Percentiles rank a stretch among this genome's conserved stretches.
phyloP scores from a whole-genome alignment of 2,888 invertebrate genomes.

The Andricus curvator region DNA sequence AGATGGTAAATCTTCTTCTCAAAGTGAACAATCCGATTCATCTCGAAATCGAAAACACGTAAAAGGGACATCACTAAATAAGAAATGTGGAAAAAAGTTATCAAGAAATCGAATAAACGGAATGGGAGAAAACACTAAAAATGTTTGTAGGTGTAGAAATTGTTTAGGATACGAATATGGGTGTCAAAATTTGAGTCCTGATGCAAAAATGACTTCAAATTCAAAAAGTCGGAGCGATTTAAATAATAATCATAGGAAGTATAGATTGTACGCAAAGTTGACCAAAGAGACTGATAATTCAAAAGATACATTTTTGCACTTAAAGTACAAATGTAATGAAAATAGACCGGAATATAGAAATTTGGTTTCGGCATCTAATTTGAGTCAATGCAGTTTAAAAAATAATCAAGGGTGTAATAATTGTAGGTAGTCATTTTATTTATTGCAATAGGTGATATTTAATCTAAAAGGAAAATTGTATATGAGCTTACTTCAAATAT shows the following conservation, averaged over 20 bases:
- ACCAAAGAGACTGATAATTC: conserved; percentile 9
- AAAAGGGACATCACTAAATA: not conserved
- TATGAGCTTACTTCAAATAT: not conserved
- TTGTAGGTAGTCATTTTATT: not conserved
- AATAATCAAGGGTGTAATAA: not conserved
- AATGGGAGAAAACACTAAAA: conserved; percentile 2
- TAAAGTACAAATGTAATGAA: not conserved
- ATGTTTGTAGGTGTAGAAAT: conserved; percentile 8
- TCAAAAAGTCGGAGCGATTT: not conserved
- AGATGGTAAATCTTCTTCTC: not conserved
- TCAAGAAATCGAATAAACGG: not conserved
- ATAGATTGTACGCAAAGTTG: conserved; percentile 41
- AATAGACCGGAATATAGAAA: not conserved
- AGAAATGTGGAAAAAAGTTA: not conserved
- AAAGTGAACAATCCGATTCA: not conserved
- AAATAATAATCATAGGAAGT: conserved; percentile 5
- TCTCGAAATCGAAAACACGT: not conserved
- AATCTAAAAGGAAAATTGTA: not conserved
- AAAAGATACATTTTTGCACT: conserved; percentile 6
- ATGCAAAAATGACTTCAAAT: not conserved
- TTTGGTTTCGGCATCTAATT: not conserved
- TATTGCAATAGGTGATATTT: not conserved
- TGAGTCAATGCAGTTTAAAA: not conserved
- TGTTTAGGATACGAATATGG: not conserved
- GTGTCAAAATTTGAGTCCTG: not conserved